Conservation (phyloP, 1,140 invertebrate genomes). For the Lepidurus arcticus region DNA sequence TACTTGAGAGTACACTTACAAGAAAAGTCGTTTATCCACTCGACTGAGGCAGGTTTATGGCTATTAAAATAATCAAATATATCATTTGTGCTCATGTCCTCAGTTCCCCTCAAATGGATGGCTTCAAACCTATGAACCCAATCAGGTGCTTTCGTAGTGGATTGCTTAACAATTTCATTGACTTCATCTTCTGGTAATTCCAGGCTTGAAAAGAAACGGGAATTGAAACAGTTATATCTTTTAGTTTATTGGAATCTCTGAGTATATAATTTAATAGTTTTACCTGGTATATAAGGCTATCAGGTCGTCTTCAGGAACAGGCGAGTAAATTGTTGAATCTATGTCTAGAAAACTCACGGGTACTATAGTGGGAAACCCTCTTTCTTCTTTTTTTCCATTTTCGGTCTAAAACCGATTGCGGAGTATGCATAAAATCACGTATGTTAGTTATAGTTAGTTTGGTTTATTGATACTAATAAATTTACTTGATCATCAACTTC, state of each 20-base stretch:
- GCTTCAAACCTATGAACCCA: constrained; percentile 54
- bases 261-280: background rate
- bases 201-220: constrained; percentile 48
- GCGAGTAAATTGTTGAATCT: constrained; percentile 34
- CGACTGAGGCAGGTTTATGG: constrained; percentile 63
- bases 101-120: constrained; percentile 65
- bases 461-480: background rate
- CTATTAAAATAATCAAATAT: constrained; percentile 70
- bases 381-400: constrained; percentile 16
- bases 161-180: constrained; percentile 49
- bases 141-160: constrained; percentile 41
- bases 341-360: constrained; percentile 34
- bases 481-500: constrained; percentile 35
- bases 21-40: constrained; percentile 72
- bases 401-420: background rate
- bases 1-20: constrained; percentile 50
- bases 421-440: background rate
- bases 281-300: constrained; percentile 37
- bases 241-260: constrained; percentile 33
- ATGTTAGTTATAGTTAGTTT: too few species aligned
- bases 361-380: constrained; percentile 32
- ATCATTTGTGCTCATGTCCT: constrained; percentile 68
- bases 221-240: constrained; percentile 35
- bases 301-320: constrained; percentile 35
- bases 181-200: constrained; percentile 53